A percentile compares a stretch with the other conserved stretches of the same genome.
Evolutionary conservation across 2,797 vertebrate genomes (phyloP).

Genomic region (Tragelaphus oryx): DNA sequence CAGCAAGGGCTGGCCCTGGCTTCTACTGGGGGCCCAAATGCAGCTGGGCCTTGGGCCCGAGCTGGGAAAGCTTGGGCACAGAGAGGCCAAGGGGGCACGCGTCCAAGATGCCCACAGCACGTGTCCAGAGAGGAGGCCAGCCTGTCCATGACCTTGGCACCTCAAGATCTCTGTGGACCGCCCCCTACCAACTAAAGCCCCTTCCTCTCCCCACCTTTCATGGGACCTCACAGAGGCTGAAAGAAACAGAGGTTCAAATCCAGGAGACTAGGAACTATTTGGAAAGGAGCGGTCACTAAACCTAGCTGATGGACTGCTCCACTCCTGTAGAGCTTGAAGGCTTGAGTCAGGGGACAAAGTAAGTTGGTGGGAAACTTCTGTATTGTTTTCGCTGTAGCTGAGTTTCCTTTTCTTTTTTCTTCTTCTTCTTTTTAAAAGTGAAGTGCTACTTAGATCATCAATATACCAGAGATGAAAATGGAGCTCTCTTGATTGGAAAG

Average conservation of each 20-base stretch:
- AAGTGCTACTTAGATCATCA: neutral
- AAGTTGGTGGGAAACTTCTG: neutral
- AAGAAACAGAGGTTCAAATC: neutral
- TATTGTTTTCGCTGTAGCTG: neutral
- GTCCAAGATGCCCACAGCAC: rapidly evolving
- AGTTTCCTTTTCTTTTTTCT: neutral
- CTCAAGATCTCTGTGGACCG: neutral
- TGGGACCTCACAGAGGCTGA: neutral
- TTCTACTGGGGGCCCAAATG: neutral
- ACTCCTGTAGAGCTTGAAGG: neutral
- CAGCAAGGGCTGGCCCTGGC: neutral
- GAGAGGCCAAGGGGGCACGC: neutral
- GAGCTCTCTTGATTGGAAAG: too few relatives aligned
- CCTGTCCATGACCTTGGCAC: neutral
- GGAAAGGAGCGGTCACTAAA: neutral
- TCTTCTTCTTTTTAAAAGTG: neutral
- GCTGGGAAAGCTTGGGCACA: rapidly evolving
- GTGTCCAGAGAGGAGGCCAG: neutral
- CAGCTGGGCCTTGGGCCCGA: neutral
- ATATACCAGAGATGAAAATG: neutral
- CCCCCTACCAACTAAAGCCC: neutral
- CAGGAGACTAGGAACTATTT: neutral
- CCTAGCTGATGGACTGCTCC: neutral
- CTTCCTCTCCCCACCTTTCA: neutral
- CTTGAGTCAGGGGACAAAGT: neutral